Conservation (phyloP, 1,140 invertebrate species). For the Panagrolaimus sp. region DNA sequence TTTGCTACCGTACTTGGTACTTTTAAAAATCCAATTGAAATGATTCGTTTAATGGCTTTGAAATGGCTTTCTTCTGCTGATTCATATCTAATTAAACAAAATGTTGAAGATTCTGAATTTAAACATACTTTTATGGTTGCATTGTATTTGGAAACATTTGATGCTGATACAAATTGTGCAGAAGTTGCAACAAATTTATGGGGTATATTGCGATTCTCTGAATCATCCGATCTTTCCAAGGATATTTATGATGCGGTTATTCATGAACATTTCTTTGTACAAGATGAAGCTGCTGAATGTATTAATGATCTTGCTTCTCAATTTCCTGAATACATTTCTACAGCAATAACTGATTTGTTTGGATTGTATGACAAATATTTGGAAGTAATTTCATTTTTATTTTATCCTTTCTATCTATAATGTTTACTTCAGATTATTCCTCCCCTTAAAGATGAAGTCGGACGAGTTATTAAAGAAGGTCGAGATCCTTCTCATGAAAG, state of each 20-base stretch:
- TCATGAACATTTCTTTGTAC: not conserved
- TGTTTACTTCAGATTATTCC: conserved; percentile 68
- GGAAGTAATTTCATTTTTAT: not conserved
- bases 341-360: not conserved
- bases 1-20: not conserved
- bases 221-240: not conserved
- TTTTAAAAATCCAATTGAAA: not conserved
- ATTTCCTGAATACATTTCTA: not conserved
- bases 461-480: conserved; percentile 76
- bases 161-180: not conserved
- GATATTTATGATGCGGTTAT: conserved; percentile 1
- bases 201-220: not conserved
- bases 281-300: conserved; percentile 11
- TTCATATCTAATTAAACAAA: not conserved
- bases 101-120: conserved; percentile 3
- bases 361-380: conserved; percentile 3
- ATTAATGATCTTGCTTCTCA: conserved; percentile 1
- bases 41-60: not conserved
- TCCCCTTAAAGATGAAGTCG: conserved; percentile 82
- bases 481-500: conserved; percentile 79
- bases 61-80: not conserved
- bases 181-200: not conserved
- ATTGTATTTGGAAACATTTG: conserved; percentile 5
- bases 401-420: not conserved
- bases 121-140: not conserved